These are phyloP conservation scores for Cephalopachus bancanus DNA, from an alignment of 2,797 vertebrate genomes.

Conservation along the genomic window DNA sequence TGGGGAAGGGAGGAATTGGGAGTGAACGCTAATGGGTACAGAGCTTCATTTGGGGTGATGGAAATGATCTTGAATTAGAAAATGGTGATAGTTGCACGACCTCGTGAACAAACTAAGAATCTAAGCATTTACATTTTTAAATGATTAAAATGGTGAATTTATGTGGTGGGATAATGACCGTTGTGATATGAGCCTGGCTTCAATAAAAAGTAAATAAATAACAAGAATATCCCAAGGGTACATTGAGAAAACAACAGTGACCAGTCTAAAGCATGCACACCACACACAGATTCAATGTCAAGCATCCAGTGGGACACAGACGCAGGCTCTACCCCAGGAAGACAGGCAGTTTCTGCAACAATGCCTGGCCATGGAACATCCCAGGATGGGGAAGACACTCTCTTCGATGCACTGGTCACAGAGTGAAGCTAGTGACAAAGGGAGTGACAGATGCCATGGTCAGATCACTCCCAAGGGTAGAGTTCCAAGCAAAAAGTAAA, in stretches of 20 bases:
- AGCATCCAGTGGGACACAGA: not conserved
- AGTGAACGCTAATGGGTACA: too few relatives aligned
- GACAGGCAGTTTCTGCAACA: not conserved
- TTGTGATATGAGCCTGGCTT: too few relatives aligned
- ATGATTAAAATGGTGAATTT: not conserved
- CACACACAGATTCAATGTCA: too few relatives aligned
- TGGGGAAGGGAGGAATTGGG: not conserved
- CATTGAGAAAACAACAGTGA: rapidly evolving
- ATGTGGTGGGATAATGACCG: not conserved
- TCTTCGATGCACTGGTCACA: too few relatives aligned
- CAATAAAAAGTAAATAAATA: not conserved
- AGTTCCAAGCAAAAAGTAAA: not conserved
- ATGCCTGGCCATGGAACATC: not conserved
- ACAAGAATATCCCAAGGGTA: not conserved
- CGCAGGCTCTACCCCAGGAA: not conserved
- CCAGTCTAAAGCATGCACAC: rapidly evolving
- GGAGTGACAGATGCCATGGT: too few relatives aligned
- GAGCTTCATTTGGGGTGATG: not conserved
- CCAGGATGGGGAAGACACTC: too few relatives aligned
- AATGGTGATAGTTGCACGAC: not conserved
- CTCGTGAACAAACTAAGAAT: not conserved
- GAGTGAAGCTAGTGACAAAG: not conserved
- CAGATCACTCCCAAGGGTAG: not conserved
- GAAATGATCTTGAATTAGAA: not conserved
- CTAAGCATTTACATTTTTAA: not conserved